Conservation (phyloP, 2,888 invertebrate species). For the Didymodactylos carnosus region DNA sequence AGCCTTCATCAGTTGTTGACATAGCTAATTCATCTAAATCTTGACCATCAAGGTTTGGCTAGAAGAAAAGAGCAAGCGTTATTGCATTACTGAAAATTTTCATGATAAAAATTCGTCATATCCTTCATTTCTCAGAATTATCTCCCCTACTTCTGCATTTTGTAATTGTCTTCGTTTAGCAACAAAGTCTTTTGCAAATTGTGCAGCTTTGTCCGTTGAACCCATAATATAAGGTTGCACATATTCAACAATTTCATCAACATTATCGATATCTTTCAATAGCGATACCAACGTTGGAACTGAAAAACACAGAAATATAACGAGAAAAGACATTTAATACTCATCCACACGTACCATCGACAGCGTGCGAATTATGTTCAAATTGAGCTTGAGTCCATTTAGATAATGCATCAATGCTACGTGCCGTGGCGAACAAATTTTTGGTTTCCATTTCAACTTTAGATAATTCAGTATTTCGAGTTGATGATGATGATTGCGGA, state of each 20-base stretch:
- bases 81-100: not conserved
- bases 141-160: not conserved
- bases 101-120: too few relatives aligned
- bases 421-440: not conserved
- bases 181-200: not conserved
- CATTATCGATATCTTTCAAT: not conserved
- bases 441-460: not conserved
- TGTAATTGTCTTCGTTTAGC: not conserved
- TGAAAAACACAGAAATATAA: not conserved
- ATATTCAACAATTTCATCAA: not conserved
- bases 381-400: not conserved
- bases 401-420: not conserved
- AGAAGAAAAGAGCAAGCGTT: not conserved
- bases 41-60: not conserved
- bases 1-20: not conserved
- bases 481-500: not conserved
- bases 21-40: not conserved
- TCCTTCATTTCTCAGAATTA: too few relatives aligned
- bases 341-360: too few relatives aligned
- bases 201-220: not conserved
- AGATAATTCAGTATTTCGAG: not conserved
- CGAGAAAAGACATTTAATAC: not conserved
- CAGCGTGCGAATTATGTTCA: not conserved
- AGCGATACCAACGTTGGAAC: not conserved
- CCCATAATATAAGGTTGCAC: not conserved